These are phyloP conservation scores for Lutraria lutraria DNA, from an alignment of 2,888 invertebrate species.

Conservation along the genomic window DNA sequence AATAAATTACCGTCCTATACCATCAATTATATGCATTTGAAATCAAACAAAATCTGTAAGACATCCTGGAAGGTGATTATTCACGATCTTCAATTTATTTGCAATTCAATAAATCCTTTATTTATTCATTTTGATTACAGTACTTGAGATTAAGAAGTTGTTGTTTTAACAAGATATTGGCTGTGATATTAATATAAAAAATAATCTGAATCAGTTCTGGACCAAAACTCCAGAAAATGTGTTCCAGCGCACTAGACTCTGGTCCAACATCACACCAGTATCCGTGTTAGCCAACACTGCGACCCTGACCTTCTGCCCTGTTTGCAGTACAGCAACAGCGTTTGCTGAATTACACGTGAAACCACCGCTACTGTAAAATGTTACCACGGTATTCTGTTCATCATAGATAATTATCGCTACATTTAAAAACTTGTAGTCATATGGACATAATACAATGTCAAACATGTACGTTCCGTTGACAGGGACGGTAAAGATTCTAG, in stretches of 20 bases:
- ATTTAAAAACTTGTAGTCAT: background rate
- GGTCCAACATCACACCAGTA: background rate
- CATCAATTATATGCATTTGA: too few relatives aligned
- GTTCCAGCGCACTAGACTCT: background rate
- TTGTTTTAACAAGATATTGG: too few relatives aligned
- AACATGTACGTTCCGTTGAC: background rate
- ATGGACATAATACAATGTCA: background rate
- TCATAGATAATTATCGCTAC: background rate
- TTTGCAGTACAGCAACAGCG: background rate
- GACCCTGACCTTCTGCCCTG: background rate
- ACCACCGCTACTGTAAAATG: background rate
- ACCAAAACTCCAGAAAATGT: conserved; percentile 19
- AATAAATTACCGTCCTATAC: too few relatives aligned
- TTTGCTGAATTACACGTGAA: background rate
- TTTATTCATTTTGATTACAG: too few relatives aligned
- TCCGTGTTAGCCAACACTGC: too few relatives aligned
- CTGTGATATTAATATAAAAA: too few relatives aligned
- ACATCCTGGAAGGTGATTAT: too few relatives aligned
- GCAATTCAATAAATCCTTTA: too few relatives aligned
- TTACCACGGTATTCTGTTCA: background rate
- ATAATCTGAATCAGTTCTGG: too few relatives aligned
- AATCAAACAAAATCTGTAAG: too few relatives aligned
- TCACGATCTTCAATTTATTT: too few relatives aligned
- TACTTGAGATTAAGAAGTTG: too few relatives aligned
- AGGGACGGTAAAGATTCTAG: background rate